Percentiles rank a stretch among this genome's conserved stretches.
Evolutionary conservation across 2,797 vertebrate genomes (phyloP).

Genomic region (Rallus crepitans): DNA sequence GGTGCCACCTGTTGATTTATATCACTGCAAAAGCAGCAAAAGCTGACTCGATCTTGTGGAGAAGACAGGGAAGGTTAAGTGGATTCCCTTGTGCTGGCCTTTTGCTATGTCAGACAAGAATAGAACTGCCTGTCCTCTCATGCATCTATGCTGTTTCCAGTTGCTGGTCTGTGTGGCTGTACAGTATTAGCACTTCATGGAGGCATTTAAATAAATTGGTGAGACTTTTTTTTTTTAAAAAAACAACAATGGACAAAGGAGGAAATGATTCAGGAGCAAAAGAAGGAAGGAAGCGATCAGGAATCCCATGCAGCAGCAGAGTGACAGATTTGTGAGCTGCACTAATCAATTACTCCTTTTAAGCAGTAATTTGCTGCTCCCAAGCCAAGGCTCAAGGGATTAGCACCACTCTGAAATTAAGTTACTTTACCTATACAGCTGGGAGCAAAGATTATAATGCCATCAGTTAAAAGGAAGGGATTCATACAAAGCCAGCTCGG

Average conservation of each 20-base stretch:
- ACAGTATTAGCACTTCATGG: neutral
- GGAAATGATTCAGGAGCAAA: neutral
- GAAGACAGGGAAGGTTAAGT: neutral
- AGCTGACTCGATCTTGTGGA: neutral
- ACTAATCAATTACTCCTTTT: neutral
- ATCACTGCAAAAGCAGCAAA: neutral
- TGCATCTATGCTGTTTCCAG: neutral
- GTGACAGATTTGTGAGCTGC: neutral
- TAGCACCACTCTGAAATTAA: constrained; percentile 5
- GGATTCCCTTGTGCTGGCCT: neutral
- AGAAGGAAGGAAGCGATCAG: neutral
- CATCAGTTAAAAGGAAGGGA: neutral
- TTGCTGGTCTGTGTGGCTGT: neutral
- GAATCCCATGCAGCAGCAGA: neutral
- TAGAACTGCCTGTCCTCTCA: neutral
- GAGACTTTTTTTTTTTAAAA: neutral
- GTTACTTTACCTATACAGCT: neutral
- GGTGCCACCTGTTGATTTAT: neutral
- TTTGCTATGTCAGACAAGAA: neutral
- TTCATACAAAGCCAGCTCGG: neutral
- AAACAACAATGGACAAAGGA: neutral
- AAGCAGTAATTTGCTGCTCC: constrained; percentile 2
- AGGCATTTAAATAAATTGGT: neutral
- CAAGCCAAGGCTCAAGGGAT: neutral
- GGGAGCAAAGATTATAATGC: neutral